These are phyloP conservation scores for Gallinago nigripennis DNA, from an alignment of 2,797 vertebrate species.

Conservation along the genomic window DNA sequence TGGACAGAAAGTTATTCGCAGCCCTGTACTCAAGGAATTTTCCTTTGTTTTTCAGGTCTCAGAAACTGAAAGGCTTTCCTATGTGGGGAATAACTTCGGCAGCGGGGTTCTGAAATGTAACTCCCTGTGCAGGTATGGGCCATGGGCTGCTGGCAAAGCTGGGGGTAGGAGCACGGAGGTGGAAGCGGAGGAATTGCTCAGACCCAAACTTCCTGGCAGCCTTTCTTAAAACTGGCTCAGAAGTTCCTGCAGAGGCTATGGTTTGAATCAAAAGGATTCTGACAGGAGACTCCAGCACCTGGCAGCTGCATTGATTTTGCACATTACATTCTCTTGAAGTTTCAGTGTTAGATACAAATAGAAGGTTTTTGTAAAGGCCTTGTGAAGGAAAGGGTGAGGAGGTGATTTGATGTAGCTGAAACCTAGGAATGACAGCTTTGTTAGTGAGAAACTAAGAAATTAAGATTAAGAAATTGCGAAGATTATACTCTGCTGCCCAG, in stretches of 20 bases:
- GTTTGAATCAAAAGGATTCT: neutral
- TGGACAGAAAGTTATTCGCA: neutral
- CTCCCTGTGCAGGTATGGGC: constrained; percentile 88
- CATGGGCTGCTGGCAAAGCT: constrained; percentile 45
- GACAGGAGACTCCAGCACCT: neutral
- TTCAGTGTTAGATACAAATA: neutral
- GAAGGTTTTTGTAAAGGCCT: rapidly evolving
- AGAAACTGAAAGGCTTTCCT: constrained; percentile 87
- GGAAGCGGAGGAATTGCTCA: neutral
- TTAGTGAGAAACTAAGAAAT: neutral
- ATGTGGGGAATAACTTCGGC: constrained; percentile 90
- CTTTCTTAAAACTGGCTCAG: neutral
- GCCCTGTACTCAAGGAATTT: neutral
- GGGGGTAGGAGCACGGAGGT: neutral
- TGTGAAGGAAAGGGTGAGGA: neutral
- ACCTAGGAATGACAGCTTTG: neutral
- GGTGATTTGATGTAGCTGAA: neutral
- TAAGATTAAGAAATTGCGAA: neutral
- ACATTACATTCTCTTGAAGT: rapidly evolving
- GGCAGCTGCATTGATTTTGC: neutral
- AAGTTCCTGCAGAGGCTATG: rapidly evolving
- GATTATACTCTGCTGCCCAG: neutral
- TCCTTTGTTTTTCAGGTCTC: constrained; percentile 79
- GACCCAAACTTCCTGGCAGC: neutral
- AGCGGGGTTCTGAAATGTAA: constrained; percentile 79